phyloP scores from a whole-genome alignment of 2,113 vertebrate species.

The Ceuthmochares aereus region DNA sequence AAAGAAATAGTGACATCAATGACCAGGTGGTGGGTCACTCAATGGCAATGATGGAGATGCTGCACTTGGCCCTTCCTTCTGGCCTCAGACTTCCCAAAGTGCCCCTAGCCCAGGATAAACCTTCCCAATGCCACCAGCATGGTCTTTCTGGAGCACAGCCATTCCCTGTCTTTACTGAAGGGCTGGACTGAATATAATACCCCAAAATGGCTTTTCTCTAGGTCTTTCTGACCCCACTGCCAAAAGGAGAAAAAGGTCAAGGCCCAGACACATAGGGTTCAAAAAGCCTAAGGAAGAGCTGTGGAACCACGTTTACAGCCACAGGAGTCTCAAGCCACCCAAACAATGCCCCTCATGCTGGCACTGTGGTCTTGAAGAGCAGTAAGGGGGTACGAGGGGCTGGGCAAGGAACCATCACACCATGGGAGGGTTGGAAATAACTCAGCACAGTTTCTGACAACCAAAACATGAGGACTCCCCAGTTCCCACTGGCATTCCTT shows the following conservation, averaged over 20 bases:
- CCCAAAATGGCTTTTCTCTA: slow-evolving; percentile 10
- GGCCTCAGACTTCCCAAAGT: background rate
- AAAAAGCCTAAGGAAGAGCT: background rate
- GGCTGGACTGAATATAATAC: background rate
- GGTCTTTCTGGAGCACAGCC: background rate
- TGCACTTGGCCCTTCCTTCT: background rate
- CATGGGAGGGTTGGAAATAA: background rate
- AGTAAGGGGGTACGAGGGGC: background rate
- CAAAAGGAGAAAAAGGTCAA: background rate
- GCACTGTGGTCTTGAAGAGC: fast-evolving
- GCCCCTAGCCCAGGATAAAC: background rate
- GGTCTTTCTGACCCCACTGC: background rate
- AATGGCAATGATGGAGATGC: background rate
- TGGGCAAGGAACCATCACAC: background rate
- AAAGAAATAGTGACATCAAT: background rate
- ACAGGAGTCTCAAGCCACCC: background rate
- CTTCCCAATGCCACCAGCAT: background rate
- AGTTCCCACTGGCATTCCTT: background rate
- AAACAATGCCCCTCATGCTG: background rate
- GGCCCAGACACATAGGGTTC: background rate
- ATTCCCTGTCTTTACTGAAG: background rate
- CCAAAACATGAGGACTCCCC: background rate
- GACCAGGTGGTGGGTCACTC: too few relatives aligned
- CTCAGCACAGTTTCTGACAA: background rate
- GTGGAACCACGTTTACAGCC: background rate